Evolutionary conservation across 2,797 vertebrate genomes (phyloP).

Genomic region (Sebastes itinus): DNA sequence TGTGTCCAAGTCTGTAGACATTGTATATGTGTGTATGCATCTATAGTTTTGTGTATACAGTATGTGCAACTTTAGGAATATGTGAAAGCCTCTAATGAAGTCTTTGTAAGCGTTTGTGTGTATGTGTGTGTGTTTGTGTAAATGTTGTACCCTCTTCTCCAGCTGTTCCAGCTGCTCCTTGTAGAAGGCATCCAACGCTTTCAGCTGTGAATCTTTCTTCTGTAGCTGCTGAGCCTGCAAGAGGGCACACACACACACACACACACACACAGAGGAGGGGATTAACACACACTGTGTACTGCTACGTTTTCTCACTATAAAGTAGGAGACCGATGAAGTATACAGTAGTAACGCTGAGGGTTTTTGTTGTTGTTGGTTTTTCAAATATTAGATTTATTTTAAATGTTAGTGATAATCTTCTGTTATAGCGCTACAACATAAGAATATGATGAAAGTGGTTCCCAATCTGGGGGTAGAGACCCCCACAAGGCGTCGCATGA

Average conservation of each 20-base stretch:
- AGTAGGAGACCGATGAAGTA: background rate
- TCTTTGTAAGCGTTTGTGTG: background rate
- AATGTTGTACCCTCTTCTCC: slow-evolving; percentile 87
- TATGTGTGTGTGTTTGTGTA: slow-evolving; percentile 8
- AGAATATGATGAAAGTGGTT: background rate
- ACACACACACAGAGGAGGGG: background rate
- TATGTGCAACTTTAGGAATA: background rate
- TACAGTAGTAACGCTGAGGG: background rate
- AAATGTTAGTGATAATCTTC: background rate
- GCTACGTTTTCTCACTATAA: background rate
- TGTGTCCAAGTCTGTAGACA: background rate
- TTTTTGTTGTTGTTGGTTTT: background rate
- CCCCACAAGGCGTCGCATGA: background rate
- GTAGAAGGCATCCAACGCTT: slow-evolving; percentile 85
- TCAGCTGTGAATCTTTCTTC: slow-evolving; percentile 87
- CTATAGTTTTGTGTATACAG: background rate
- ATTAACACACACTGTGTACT: slow-evolving; percentile 13
- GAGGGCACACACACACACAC: slow-evolving; percentile 12
- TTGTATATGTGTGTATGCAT: background rate
- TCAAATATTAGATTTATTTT: background rate
- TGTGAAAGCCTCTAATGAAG: slow-evolving; percentile 14
- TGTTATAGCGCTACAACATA: background rate
- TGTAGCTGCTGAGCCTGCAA: slow-evolving; percentile 86
- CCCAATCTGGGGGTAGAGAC: background rate
- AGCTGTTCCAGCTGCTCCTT: slow-evolving; percentile 90